Percentiles rank a stretch among this genome's conserved stretches.
These are phyloP conservation scores for Bolborhynchus lineola DNA, from an alignment of 2,113 vertebrate species.

Conservation along the genomic window DNA sequence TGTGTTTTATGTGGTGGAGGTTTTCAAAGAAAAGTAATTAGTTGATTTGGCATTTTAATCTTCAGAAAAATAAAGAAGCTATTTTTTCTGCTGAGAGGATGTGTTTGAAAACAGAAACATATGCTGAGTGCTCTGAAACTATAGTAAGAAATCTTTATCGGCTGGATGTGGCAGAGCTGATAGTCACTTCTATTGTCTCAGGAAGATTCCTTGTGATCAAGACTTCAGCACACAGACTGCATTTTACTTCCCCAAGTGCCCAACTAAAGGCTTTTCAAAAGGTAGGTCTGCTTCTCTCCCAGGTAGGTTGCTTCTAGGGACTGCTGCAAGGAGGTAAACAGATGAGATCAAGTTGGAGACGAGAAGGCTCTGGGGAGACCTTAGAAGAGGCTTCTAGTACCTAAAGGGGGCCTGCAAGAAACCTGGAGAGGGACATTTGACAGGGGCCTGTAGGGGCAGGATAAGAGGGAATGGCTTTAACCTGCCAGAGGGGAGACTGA, in stretches of 20 bases:
- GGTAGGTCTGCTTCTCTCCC: fast-evolving
- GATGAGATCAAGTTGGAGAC: neutral
- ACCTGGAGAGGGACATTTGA: neutral
- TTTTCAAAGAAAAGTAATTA: slow-evolving; percentile 64
- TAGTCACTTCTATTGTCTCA: neutral
- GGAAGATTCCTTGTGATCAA: neutral
- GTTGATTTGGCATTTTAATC: slow-evolving; percentile 63
- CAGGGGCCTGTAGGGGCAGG: neutral
- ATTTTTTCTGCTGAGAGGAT: slow-evolving; percentile 35
- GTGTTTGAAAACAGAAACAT: slow-evolving; percentile 8
- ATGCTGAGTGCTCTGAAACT: neutral
- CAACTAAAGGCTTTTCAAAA: neutral
- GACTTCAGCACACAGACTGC: neutral
- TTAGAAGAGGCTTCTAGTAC: neutral
- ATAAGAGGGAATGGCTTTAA: neutral
- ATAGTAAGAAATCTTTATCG: neutral
- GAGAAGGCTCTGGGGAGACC: neutral
- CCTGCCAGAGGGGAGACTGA: neutral
- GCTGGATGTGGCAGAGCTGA: neutral
- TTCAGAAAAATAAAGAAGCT: slow-evolving; percentile 58
- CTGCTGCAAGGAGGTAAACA: neutral
- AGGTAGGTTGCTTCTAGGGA: neutral
- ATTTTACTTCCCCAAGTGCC: neutral
- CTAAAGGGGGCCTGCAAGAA: neutral
- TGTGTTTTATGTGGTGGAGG: slow-evolving; percentile 19